Evolutionary conservation across 2,888 invertebrate species (phyloP), one percentile per base, ranked within the genome.

Genomic region (Eubasilissa splendida): DNA sequence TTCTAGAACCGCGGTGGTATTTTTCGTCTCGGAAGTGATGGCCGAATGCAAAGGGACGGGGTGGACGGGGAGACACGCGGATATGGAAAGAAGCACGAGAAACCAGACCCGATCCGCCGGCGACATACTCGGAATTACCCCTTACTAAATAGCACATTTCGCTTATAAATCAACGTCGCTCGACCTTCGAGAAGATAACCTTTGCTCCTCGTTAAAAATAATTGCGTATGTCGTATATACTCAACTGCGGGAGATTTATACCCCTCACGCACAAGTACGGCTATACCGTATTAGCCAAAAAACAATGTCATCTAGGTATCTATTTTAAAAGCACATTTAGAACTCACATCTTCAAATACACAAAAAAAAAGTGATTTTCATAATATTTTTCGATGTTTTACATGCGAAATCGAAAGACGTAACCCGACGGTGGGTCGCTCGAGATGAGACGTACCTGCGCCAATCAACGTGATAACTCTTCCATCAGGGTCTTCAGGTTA

Each of bases 401-500:
- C 33, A 65, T 4, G 65, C 33, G 65, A 33, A 65, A 65, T 12
- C 4, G 12, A 65, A 65, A n/a, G 42, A 42, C 42, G 42, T 42
- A 3, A 42, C 42, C 42, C 42, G 42, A 42, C 42, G 42, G 42
- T 42, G 4, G 42, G 7, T 54, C 4, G 58, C 58, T 58, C n/a
- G n/a, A 11, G 4, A 1, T 42, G 4, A 42, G 42, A 42, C 42
- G 4, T 42, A 42, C 42, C 42, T 42, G 58, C 11, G n/a, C 58
- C n/a, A 4, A n/a, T 11, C 58, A n/a, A 58, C 58, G 58, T 8
- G 58, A 22, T 4, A 70, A 4, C 54, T 77, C 75, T 12, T 8
- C 58, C 10, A 81, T 54, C 10, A 81, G 66, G 12, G 68, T 71
- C n/a, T 56, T 66, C 22, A 80, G 14, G 31, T 82, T 77, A 31